Evolutionary conservation across 2,888 invertebrate genomes (phyloP), one percentile per base, ranked within the genome.

Genomic region (Uropetala carovei): DNA sequence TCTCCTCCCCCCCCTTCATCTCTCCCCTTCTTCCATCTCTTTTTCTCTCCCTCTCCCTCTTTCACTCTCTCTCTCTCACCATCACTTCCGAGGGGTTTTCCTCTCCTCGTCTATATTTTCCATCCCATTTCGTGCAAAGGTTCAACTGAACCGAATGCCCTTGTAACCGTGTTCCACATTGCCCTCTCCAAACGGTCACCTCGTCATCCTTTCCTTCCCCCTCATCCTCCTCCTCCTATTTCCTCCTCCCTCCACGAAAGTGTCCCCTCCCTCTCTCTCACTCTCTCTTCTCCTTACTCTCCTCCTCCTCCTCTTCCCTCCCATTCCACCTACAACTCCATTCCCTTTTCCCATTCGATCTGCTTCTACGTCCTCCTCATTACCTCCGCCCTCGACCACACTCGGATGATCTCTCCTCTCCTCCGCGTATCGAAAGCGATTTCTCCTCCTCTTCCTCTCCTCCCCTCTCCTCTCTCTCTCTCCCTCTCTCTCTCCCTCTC

Each of bases 61-160:
- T 75, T 22, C 27, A 7, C 27, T 43, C 43, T 43, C 43, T 43
- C 43, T 43, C 75, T 0, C 22, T 22, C 68, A 18, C 68, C 27
- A 13, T 68, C 10, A 18, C 68, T 18, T n/a, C 68, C 18, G 9
- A 4, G 68, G 18, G 68, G 11, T 27, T 75, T 22, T 75, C 27
- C 13, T 27, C 27, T 56, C 60, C 30, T 22, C 30, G 18, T 43
- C 89, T 89, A 60, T 60, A 89, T 89, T 89, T 89, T 89, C 89
- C 89, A 89, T 89, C 43, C 64, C 89, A 89, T 89, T 89, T 89
- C 89, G 64, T n/a, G 86, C 86, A 64, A 86, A 86, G 89, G 89
- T 89, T 89, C 89, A 89, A 89, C 89, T 64, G 89, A 89, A 89
- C 89, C 89, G 89, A 89, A 89, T 89, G 89, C 89, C 89, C 89